Evolutionary conservation across 2,797 vertebrate species (phyloP).

Genomic region (Acipenser ruthenus): DNA sequence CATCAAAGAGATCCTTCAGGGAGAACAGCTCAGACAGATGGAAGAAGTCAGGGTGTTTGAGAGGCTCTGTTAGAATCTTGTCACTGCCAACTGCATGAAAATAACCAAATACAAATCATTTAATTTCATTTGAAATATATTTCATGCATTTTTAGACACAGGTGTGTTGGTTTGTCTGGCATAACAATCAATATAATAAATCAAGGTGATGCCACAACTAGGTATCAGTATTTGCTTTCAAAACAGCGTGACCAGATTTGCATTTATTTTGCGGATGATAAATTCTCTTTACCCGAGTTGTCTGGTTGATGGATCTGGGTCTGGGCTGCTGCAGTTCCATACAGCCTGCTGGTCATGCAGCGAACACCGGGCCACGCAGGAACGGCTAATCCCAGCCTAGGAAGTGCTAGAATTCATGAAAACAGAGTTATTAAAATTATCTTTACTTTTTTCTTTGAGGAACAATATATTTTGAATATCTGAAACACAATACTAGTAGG

Average conservation of each 20-base stretch:
- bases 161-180: too few relatives aligned
- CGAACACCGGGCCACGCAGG: slow-evolving; percentile 10
- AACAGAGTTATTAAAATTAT: too few relatives aligned
- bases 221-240: too few relatives aligned
- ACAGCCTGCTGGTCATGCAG: slow-evolving; percentile 21
- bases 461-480: too few relatives aligned
- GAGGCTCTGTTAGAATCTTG: slow-evolving; percentile 50
- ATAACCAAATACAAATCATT: neutral
- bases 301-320: slow-evolving; percentile 15
- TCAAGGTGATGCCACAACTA: too few relatives aligned
- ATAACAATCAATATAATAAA: too few relatives aligned
- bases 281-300: slow-evolving; percentile 20
- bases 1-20: slow-evolving; percentile 76
- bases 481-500: too few relatives aligned
- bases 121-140: slow-evolving; percentile 8
- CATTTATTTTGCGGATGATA: too few relatives aligned
- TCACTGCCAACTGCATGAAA: slow-evolving; percentile 35
- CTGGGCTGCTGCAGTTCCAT: slow-evolving; percentile 31
- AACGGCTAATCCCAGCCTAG: slow-evolving; percentile 17
- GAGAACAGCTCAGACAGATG: slow-evolving; percentile 76
- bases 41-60: slow-evolving; percentile 80
- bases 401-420: neutral
- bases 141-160: slow-evolving; percentile 12
- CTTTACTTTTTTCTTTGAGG: too few relatives aligned
- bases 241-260: too few relatives aligned